Base-by-base conservation (phyloP, 2,888 invertebrate species). In the Drosophila recens region DNA sequence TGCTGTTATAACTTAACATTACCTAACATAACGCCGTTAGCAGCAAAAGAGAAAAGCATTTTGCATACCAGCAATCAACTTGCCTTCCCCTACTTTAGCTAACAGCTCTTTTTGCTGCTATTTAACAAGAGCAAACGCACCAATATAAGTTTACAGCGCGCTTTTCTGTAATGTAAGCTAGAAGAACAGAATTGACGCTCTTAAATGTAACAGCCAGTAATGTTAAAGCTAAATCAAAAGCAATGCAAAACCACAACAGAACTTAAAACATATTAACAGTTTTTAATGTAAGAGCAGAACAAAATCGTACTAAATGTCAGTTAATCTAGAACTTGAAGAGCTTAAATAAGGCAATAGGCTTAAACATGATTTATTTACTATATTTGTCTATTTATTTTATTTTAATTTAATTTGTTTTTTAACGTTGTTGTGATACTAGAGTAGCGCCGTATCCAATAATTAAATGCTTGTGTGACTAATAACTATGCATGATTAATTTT, bases 31-130 rank as follows among this genome's bases (percentile, higher is more conserved):
- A 27, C 8, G 20, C 6, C 8, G 13, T 15, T 62, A 62, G 59
- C 78, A 77, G 76, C 45, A 5, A 36, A 61, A 77, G 73, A 75
- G 72, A 67, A 48, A 54, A 0, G 1, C 11, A n/a, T 33, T 4
- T 33, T 38, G n/a, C 36, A 6, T n/a, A 38, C 2, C 13, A 13
- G 1, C n/a, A n/a, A 36, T 0, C 10, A 0, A 11, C 36, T 15
- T 11, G 15, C 10, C 34, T 63, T 69, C 74, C 78, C 74, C 78
- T 46, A 0, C 34, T 3, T 10, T 27, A 0, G 11, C 9, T 20
- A 49, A 59, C 40, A 49, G 49, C 1, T 5, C 34, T 56, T 10
- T 43, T 6, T 3, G 20, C 30, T 36, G 54, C 36, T 65, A 56
- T 1, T 4, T n/a, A 36, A 13, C 17, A 6, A 5, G 1, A 20